Percentiles rank a stretch among this genome's conserved stretches.
Evolutionary conservation across 2,888 invertebrate species (phyloP).

Genomic region (Steinernema carpocapsae): DNA sequence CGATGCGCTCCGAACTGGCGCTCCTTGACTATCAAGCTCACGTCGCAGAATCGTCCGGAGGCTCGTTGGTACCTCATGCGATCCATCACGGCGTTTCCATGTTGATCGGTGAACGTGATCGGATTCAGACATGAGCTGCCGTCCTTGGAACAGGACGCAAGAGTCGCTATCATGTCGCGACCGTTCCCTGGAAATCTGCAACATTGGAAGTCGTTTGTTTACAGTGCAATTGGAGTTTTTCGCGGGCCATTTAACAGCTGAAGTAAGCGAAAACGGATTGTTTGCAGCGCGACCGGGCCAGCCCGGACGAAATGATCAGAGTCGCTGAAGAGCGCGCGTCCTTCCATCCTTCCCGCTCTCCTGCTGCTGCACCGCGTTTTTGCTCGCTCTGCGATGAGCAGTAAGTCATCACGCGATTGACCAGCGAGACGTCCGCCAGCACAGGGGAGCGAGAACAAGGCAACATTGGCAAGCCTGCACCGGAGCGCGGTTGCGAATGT

Average conservation of each 20-base stretch:
- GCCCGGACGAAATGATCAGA: background rate
- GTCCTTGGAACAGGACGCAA: slow-evolving; percentile 58
- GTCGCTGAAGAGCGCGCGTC: slow-evolving; percentile 22
- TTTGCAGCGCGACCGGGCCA: slow-evolving; percentile 21
- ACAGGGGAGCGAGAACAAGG: too few species aligned
- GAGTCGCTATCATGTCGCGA: slow-evolving; percentile 41
- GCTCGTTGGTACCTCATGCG: slow-evolving; percentile 73
- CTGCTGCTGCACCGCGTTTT: background rate
- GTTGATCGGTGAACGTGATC: slow-evolving; percentile 71
- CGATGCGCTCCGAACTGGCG: slow-evolving; percentile 75
- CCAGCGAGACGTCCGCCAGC: background rate
- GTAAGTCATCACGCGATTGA: slow-evolving; percentile 9
- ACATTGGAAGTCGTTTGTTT: background rate
- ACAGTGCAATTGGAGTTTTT: too few species aligned
- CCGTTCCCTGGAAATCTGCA: background rate
- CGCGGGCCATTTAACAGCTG: background rate
- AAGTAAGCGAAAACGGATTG: background rate
- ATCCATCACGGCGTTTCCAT: slow-evolving; percentile 70
- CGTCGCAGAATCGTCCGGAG: slow-evolving; percentile 71
- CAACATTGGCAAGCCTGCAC: too few species aligned
- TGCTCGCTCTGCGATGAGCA: background rate
- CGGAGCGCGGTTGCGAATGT: too few species aligned
- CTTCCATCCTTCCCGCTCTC: slow-evolving; percentile 14
- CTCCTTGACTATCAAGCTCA: slow-evolving; percentile 72
- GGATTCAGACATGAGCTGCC: slow-evolving; percentile 69